Evolutionary conservation across 1,140 invertebrate species (phyloP), one percentile per base, ranked within the genome.

Genomic region (Diachasma alloeum): DNA sequence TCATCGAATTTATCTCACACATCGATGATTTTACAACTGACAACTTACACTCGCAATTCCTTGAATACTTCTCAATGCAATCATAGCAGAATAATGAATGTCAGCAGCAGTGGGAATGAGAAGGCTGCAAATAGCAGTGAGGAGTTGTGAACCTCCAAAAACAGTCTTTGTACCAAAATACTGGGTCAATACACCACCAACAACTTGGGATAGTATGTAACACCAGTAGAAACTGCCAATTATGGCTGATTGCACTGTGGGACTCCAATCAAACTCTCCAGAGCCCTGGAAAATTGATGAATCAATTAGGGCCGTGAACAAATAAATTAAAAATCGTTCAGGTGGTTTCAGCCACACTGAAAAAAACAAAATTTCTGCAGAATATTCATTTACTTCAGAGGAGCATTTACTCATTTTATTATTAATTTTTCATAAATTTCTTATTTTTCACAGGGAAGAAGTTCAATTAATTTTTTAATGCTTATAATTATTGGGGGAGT

Each of bases 151-250:
- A 76, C 92, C 93, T 48, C 95, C 94, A 79, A 96, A 95, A 46
- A 95, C 93, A 1, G 91, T 88, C 84, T 95, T 95, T 5, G 94
- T 94, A n/a, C 95, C 95, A 83, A 95, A 93, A 80, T 92, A 90
- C 87, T 95, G 94, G 1, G 94, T 94, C n/a, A 95, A 91, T 74
- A 93, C 88, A 42, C 94, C 94, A 15, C 94, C 94, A 10, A 92
- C 91, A 3, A 94, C 90, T 88, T 94, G 93, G 0, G 93, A 93
- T 15, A 94, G 83, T 59, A 94, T 93, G 79, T 94, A 94, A 76
- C 93, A 93, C 93, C 93, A 94, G 86, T 93, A 94, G 82, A 94
- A 94, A 1, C 93, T 93, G 26, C 93, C 89, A 15, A 93, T 83
- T 63, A 94, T 93, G 17, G 91, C 87, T 0, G 92, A 92, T 81